phyloP scores from a whole-genome alignment of 2,113 vertebrate species.

The Syngnathoides biaculeatus region DNA sequence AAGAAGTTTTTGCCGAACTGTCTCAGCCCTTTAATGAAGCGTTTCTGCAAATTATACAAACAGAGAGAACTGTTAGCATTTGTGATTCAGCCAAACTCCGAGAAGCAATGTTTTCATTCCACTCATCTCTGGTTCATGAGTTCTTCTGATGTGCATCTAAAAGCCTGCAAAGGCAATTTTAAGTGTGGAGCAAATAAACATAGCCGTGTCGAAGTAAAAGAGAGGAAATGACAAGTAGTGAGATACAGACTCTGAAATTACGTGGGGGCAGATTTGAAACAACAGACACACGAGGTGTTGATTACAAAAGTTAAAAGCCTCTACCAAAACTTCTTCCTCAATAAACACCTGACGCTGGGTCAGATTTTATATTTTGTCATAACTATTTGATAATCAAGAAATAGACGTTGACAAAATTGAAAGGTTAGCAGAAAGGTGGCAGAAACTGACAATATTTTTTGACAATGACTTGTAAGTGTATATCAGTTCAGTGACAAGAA shows the following conservation, averaged over 20 bases:
- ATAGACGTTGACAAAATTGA: background rate
- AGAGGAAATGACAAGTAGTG: conserved; percentile 63
- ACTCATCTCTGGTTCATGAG: conserved; percentile 36
- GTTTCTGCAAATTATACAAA: conserved; percentile 80
- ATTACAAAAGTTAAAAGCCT: background rate
- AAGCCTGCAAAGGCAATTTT: conserved; percentile 47
- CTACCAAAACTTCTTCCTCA: background rate
- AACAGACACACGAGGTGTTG: conserved; percentile 3
- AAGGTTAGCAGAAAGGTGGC: conserved; percentile 5
- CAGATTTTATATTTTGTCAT: background rate
- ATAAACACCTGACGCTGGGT: background rate
- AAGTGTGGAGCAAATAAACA: conserved; percentile 41
- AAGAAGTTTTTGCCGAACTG: conserved; percentile 99
- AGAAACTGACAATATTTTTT: conserved; percentile 20
- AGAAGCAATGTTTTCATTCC: conserved; percentile 50
- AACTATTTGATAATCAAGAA: background rate
- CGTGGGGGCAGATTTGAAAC: conserved; percentile 17
- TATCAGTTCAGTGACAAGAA: conserved; percentile 17
- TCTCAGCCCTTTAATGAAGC: conserved; percentile 95
- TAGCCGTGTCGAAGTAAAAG: conserved; percentile 52
- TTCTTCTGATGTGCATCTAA: conserved; percentile 43
- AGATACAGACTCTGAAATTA: conserved; percentile 41
- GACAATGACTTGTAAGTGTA: conserved; percentile 34
- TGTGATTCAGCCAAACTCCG: conserved; percentile 38
- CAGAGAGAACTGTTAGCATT: conserved; percentile 48